phyloP scores from a whole-genome alignment of 1,140 invertebrate species.

The Tetragonula clypearis region DNA sequence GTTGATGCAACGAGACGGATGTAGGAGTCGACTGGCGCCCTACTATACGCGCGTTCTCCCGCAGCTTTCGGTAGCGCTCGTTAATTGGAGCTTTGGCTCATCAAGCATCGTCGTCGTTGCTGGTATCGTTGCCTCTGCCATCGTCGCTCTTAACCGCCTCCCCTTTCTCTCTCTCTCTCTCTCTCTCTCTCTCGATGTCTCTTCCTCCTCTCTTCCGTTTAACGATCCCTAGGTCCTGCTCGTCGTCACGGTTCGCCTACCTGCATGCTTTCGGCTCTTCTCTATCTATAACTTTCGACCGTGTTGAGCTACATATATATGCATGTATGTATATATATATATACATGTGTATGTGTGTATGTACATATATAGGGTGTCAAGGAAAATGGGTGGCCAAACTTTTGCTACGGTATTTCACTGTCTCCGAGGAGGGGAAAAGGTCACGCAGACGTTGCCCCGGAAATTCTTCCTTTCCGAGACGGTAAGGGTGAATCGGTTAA shows the following conservation, averaged over 20 bases:
- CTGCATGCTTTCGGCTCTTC: background rate
- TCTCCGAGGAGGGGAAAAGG: no score
- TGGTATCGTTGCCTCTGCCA: slow-evolving; percentile 37
- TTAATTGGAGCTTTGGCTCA: slow-evolving; percentile 75
- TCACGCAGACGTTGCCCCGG: no score
- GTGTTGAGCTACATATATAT: background rate
- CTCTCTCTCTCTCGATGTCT: background rate
- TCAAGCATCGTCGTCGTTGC: slow-evolving; percentile 61
- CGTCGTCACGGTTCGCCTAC: background rate
- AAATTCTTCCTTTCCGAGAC: no score
- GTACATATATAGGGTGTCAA: no score
- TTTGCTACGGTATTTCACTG: no score
- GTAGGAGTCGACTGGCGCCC: background rate
- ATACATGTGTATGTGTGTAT: no score
- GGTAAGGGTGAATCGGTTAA: no score
- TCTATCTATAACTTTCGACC: background rate
- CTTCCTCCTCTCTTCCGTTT: background rate
- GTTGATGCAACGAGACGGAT: background rate
- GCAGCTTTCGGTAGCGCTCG: slow-evolving; percentile 52
- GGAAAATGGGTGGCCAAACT: no score
- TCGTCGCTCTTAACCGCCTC: background rate
- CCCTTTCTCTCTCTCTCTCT: background rate
- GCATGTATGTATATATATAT: no score
- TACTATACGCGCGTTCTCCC: background rate
- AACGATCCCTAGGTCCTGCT: slow-evolving; percentile 3